phyloP scores from a whole-genome alignment of 2,888 invertebrate species.

The Brachyptera risi region DNA sequence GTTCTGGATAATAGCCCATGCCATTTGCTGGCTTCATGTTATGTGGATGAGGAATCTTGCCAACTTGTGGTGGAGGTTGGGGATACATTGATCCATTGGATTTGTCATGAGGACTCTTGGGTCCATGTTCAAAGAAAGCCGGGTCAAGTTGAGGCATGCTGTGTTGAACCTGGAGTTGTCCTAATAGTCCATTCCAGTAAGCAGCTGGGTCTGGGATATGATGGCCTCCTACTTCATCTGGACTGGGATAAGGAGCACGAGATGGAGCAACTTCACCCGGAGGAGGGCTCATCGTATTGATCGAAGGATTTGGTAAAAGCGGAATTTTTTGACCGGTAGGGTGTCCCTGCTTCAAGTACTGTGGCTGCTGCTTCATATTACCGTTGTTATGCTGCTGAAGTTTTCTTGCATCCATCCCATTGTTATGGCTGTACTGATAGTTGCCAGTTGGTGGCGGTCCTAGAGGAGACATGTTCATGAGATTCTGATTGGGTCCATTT shows the following conservation, averaged over 20 bases:
- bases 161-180: conserved; percentile 30
- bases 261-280: conserved; percentile 35
- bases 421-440: conserved; percentile 21
- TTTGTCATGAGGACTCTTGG: conserved; percentile 30
- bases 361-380: conserved; percentile 22
- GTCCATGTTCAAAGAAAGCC: conserved; percentile 27
- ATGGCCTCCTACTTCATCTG: conserved; percentile 28
- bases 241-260: conserved; percentile 27
- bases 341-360: conserved; percentile 23
- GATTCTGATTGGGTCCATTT: conserved; percentile 12
- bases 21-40: conserved; percentile 26
- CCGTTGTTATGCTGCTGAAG: conserved; percentile 15
- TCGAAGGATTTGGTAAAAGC: conserved; percentile 40
- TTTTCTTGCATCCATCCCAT: conserved; percentile 26
- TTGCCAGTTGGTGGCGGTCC: conserved; percentile 19
- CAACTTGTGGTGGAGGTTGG: conserved; percentile 27
- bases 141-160: conserved; percentile 22
- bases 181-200: conserved; percentile 33
- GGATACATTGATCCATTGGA: conserved; percentile 25
- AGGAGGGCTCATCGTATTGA: conserved; percentile 35
- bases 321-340: conserved; percentile 38
- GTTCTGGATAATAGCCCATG: conserved; percentile 20
- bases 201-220: conserved; percentile 25
- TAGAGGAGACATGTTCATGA: conserved; percentile 15
- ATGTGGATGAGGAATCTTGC: conserved; percentile 29